Evolutionary conservation across 2,888 invertebrate genomes (phyloP).

Genomic region (Drosophila neonasuta): DNA sequence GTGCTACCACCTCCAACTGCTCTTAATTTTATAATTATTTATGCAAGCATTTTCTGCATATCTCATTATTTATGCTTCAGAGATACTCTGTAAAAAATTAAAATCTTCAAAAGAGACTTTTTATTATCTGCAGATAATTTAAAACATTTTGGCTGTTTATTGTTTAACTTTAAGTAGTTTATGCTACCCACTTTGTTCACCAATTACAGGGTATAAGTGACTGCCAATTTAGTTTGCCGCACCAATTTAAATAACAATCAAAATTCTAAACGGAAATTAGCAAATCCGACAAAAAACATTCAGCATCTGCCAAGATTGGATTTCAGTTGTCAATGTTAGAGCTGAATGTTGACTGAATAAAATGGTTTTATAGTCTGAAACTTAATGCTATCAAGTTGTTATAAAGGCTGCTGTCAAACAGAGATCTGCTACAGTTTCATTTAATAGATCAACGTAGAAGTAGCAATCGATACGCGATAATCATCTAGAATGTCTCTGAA

Average conservation of each 20-base stretch:
- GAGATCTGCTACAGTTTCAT: constrained; percentile 62
- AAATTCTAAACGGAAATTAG: constrained; percentile 73
- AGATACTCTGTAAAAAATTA: constrained; percentile 26
- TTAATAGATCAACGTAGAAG: constrained; percentile 49
- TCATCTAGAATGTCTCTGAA: constrained; percentile 57
- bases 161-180: neutral
- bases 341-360: constrained; percentile 38
- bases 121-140: too few relatives aligned
- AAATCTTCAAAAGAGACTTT: neutral
- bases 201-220: constrained; percentile 27
- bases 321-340: constrained; percentile 41
- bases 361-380: constrained; percentile 56
- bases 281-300: constrained; percentile 37
- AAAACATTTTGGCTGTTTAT: too few relatives aligned
- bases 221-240: constrained; percentile 40
- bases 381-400: constrained; percentile 46
- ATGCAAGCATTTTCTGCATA: constrained; percentile 16
- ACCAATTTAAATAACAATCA: constrained; percentile 69
- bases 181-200: neutral
- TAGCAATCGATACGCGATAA: constrained; percentile 14
- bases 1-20: constrained; percentile 36
- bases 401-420: constrained; percentile 55
- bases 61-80: neutral
- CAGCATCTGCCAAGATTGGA: constrained; percentile 39
- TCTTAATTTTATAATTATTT: constrained; percentile 33